phyloP scores from a whole-genome alignment of 2,888 invertebrate genomes.

The Drosophila seclusa region DNA sequence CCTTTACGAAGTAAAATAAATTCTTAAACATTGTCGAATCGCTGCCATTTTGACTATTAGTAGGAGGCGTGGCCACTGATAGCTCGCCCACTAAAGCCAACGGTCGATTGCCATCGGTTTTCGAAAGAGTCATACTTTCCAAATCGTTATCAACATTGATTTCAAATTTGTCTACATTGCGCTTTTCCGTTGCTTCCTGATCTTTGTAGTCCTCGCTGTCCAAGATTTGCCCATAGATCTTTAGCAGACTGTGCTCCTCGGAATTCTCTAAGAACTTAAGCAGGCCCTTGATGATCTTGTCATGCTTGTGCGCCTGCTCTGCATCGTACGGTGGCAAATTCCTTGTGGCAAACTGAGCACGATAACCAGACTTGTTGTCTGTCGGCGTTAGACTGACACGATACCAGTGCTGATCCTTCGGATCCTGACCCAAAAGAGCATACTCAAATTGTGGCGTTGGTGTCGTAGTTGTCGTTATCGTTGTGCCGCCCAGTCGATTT shows the following conservation, averaged over 20 bases:
- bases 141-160: constrained; percentile 13
- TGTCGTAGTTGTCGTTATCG: not conserved
- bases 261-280: constrained; percentile 58
- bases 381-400: constrained; percentile 63
- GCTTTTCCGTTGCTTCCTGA: constrained; percentile 27
- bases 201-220: constrained; percentile 19
- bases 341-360: constrained; percentile 59
- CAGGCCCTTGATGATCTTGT: constrained; percentile 57
- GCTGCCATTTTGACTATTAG: constrained; percentile 6
- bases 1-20: constrained; percentile 65
- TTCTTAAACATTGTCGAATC: constrained; percentile 27
- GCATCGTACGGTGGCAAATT: constrained; percentile 59
- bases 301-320: constrained; percentile 59
- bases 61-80: not conserved
- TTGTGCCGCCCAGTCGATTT: constrained; percentile 9
- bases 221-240: constrained; percentile 52
- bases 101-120: constrained; percentile 12
- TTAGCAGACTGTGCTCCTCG: constrained; percentile 57
- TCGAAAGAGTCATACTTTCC: not conserved
- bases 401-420: constrained; percentile 67
- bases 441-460: constrained; percentile 59
- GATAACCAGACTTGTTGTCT: constrained; percentile 39
- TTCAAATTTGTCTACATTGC: constrained; percentile 16
- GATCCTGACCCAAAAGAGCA: constrained; percentile 65
- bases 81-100: constrained; percentile 38